Evolutionary conservation across 2,797 vertebrate species (phyloP).

Genomic region (Onychomys leucogaster): DNA sequence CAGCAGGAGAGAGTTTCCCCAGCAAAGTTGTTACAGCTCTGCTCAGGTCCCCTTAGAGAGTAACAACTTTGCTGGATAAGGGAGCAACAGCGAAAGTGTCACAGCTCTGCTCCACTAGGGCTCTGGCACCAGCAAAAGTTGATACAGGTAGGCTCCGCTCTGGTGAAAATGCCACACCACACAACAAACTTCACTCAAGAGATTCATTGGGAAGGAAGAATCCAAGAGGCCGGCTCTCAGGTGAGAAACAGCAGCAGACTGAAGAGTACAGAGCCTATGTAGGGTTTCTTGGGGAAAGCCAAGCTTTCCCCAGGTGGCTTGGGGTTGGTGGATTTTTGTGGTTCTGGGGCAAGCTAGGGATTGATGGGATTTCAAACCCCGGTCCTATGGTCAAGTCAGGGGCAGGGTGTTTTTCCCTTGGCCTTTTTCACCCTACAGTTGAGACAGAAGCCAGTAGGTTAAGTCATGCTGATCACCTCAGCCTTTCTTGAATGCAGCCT

Average conservation of each 20-base stretch:
- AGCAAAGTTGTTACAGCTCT: background rate
- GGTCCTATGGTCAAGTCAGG: background rate
- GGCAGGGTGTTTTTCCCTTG: background rate
- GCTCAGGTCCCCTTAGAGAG: background rate
- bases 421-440: no score
- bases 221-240: background rate
- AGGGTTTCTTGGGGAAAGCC: background rate
- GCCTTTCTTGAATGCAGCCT: background rate
- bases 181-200: background rate
- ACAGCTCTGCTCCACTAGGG: background rate
- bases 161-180: background rate
- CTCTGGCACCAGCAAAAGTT: background rate
- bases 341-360: background rate
- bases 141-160: background rate
- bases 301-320: background rate
- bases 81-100: background rate
- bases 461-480: background rate
- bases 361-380: no score
- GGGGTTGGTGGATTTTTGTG: background rate
- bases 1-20: accelerated
- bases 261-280: background rate
- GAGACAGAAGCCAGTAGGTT: background rate
- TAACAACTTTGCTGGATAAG: no score
- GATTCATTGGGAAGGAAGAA: background rate
- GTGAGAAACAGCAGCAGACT: background rate